phyloP scores from a whole-genome alignment of 2,888 invertebrate species.

The Hoplodrina ambigua region DNA sequence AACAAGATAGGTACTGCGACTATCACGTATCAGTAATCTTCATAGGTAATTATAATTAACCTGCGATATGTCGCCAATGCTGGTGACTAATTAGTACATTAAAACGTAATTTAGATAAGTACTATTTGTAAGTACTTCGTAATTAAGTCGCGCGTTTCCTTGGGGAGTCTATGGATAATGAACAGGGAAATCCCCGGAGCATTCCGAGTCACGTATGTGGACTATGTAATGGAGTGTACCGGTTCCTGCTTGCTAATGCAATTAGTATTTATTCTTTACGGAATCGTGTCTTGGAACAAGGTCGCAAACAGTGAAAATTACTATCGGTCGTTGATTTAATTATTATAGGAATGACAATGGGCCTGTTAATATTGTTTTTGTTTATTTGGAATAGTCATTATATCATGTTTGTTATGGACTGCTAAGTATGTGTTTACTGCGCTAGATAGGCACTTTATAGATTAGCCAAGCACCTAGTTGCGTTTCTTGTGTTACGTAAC shows the following conservation, averaged over 20 bases:
- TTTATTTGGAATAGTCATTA: conserved; percentile 24
- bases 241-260: conserved; percentile 11
- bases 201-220: background rate
- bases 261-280: conserved; percentile 25
- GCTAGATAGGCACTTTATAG: background rate
- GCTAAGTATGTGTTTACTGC: conserved; percentile 7
- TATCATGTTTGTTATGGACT: background rate
- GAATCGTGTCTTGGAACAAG: conserved; percentile 21
- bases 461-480: conserved; percentile 3
- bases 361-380: conserved; percentile 31
- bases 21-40: conserved; percentile 32
- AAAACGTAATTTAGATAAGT: conserved; percentile 40
- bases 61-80: conserved; percentile 25
- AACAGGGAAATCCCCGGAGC: conserved; percentile 7
- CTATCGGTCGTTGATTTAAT: conserved; percentile 41
- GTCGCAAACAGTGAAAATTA: conserved; percentile 24
- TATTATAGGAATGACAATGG: conserved; percentile 45
- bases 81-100: conserved; percentile 50
- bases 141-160: conserved; percentile 25
- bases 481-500: background rate
- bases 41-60: conserved; percentile 40
- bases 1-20: background rate
- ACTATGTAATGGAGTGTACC: background rate
- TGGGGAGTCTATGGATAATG: conserved; percentile 26
- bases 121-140: conserved; percentile 12